These are phyloP conservation scores for Gonocerus acuteangulatus DNA, from an alignment of 2,888 invertebrate genomes.

Conservation along the genomic window DNA sequence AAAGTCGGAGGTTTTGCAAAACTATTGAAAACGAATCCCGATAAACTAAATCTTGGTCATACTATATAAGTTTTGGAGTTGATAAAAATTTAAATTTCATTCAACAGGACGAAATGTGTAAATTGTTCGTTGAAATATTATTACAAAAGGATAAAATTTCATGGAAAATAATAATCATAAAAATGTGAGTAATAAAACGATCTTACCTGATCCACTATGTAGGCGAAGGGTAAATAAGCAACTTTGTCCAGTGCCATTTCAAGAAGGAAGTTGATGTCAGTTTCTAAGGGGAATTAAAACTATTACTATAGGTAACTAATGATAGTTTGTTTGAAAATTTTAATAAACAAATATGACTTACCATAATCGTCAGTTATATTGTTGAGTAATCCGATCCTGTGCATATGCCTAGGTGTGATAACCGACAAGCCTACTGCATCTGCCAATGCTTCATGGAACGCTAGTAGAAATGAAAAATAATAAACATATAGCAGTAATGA, in stretches of 20 bases:
- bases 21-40: too few species aligned
- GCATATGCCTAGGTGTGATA: slow-evolving; percentile 66
- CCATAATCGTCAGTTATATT: slow-evolving; percentile 48
- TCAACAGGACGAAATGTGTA: too few species aligned
- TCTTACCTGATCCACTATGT: slow-evolving; percentile 71
- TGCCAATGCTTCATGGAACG: slow-evolving; percentile 78
- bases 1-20: too few species aligned
- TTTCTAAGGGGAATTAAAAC: slow-evolving; percentile 46
- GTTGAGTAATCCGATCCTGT: slow-evolving; percentile 61
- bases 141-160: too few species aligned
- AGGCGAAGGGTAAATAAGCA: slow-evolving; percentile 69
- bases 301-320: too few species aligned
- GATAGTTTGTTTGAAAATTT: too few species aligned
- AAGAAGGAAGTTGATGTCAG: slow-evolving; percentile 69
- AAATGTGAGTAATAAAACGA: too few species aligned
- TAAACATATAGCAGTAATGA: neutral
- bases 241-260: slow-evolving; percentile 70
- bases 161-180: too few species aligned
- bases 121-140: too few species aligned
- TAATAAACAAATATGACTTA: slow-evolving; percentile 58
- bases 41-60: too few species aligned
- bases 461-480: slow-evolving; percentile 45
- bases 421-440: slow-evolving; percentile 71
- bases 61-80: too few species aligned
- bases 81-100: too few species aligned